These are phyloP conservation scores for Diarsia mendica DNA, from an alignment of 2,888 invertebrate species.

Conservation along the genomic window DNA sequence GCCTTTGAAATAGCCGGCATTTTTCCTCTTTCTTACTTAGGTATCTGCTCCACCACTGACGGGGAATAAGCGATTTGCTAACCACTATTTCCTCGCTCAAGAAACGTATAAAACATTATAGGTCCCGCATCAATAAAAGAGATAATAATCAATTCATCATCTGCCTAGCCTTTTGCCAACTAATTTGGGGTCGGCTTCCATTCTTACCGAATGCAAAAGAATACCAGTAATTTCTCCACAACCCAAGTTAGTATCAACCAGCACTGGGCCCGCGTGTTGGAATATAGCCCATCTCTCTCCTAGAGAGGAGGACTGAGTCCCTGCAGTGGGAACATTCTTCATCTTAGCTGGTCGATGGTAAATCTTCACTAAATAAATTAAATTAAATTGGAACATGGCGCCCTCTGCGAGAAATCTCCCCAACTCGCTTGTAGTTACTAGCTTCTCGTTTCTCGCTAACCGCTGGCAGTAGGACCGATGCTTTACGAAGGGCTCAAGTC, in stretches of 20 bases:
- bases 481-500: constrained; percentile 23
- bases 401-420: neutral
- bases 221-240: neutral
- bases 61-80: neutral
- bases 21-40: constrained; percentile 35
- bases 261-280: too few species aligned
- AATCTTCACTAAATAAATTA: too few species aligned
- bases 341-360: too few species aligned
- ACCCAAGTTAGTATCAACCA: too few species aligned
- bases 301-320: too few species aligned
- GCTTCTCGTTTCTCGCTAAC: neutral
- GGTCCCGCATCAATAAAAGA: too few species aligned
- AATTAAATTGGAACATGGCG: too few species aligned
- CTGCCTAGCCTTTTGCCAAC: neutral
- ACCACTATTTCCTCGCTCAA: neutral
- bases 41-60: neutral
- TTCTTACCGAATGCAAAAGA: neutral
- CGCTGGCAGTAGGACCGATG: neutral
- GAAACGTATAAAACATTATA: neutral
- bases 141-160: neutral
- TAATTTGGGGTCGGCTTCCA: neutral
- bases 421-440: neutral
- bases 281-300: too few species aligned
- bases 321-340: too few species aligned
- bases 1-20: constrained; percentile 2